Conservation (phyloP, 2,113 vertebrate genomes). For the Aegypius monachus region DNA sequence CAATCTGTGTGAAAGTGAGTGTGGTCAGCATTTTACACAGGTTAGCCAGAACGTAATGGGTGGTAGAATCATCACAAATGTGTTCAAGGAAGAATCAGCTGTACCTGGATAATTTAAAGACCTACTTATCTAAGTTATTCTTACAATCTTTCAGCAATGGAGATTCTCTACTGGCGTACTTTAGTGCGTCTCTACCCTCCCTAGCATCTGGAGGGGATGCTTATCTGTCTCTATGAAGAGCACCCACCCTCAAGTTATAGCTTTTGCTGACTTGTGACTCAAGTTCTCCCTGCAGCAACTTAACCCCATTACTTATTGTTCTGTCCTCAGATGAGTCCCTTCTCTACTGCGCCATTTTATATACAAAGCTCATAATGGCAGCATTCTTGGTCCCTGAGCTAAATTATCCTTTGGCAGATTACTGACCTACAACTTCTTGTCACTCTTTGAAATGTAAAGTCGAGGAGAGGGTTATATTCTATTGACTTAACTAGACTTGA, state of each 20-base stretch:
- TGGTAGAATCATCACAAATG: not conserved
- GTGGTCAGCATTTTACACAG: not conserved
- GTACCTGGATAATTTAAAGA: not conserved
- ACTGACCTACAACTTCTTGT: not conserved
- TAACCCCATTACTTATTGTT: not conserved
- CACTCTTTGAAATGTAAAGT: not conserved
- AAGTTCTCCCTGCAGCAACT: not conserved
- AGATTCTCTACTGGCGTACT: not conserved
- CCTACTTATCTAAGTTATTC: not conserved
- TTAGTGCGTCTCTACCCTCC: not conserved
- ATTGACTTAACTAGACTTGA: not conserved
- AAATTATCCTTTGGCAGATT: not conserved
- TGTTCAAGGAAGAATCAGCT: not conserved
- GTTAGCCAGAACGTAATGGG: not conserved
- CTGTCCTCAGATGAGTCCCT: not conserved
- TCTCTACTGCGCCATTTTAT: not conserved
- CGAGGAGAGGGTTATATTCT: not conserved
- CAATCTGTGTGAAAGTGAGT: not conserved
- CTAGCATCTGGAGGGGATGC: not conserved
- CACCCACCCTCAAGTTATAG: not conserved
- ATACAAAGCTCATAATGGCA: not conserved
- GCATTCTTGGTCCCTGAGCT: not conserved
- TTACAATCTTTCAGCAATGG: not conserved
- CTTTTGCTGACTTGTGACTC: not conserved
- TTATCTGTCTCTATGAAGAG: accelerated